A percentile compares a stretch with the other conserved stretches of the same genome.
These are phyloP conservation scores for Cosmia pyralina DNA, from an alignment of 2,888 invertebrate genomes.

Conservation along the genomic window DNA sequence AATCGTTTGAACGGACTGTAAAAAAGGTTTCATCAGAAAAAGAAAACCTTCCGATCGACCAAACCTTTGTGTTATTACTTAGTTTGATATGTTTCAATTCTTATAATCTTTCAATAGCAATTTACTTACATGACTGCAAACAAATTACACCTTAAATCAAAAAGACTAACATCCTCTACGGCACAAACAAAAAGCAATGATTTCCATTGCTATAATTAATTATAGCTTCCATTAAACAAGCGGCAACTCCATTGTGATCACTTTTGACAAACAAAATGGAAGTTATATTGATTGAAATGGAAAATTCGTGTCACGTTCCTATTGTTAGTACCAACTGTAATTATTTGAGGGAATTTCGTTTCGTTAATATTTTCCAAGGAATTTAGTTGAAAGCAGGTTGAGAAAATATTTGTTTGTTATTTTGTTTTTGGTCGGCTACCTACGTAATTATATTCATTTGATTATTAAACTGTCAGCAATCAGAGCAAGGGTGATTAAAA, in stretches of 20 bases:
- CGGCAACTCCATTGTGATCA: constrained; percentile 46
- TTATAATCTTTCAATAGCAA: neutral
- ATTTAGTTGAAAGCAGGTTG: constrained; percentile 12
- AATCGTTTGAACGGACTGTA: no score
- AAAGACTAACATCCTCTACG: constrained; percentile 1
- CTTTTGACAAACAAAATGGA: constrained; percentile 58
- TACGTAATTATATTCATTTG: constrained; percentile 47
- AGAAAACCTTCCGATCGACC: neutral
- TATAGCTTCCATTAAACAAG: constrained; percentile 53
- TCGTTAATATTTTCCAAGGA: constrained; percentile 40
- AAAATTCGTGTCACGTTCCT: constrained; percentile 59
- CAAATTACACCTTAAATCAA: neutral
- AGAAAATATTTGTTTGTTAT: constrained; percentile 43
- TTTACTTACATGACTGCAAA: neutral
- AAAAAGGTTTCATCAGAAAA: neutral
- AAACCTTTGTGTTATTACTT: neutral
- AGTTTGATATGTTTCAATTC: neutral
- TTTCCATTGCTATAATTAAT: constrained; percentile 60
- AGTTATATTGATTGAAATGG: constrained; percentile 64
- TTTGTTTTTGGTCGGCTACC: constrained; percentile 33
- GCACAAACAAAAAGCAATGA: constrained; percentile 38
- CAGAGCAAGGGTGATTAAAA: neutral
- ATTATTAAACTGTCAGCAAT: constrained; percentile 20
- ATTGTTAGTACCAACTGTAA: constrained; percentile 49
- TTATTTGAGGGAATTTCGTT: constrained; percentile 54